Base-by-base conservation (phyloP, 2,797 vertebrate species). In the Tragelaphus eurycerus region DNA sequence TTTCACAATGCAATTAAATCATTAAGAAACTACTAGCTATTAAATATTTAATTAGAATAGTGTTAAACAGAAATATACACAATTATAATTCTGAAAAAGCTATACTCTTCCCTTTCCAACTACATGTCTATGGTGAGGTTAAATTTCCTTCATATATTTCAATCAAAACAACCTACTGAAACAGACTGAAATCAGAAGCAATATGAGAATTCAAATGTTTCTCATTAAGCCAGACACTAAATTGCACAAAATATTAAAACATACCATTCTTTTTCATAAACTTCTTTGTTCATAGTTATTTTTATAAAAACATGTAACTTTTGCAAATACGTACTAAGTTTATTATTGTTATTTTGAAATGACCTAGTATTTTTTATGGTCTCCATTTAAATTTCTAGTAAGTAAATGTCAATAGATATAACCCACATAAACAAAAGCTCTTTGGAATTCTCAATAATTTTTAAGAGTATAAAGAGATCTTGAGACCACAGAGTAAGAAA, bases 271-370 rank as follows among this genome's bases (percentile, higher is more conserved):
- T 55, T 38, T 50, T 71, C 85, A 52, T 87, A 96, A 81, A 79
- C 78, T 43, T 60, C 17, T 90, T 94, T 84, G 43, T 67, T n/a
- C 78, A 54, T 79, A 93, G 76, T n/a, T 43, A 82, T 78, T 91
- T 95, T 95, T 43, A 92, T 87, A 87, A 83, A 94, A 90, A 74
- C 46, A 93, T 78, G 12, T 90, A 85, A 79, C 21, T 85, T 82
- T 81, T 29, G 14, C 34, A 76, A 87, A 87, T 6, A 78, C 6
- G 23, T 23, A 95, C 14, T 29, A 90, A n/a, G 31, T 92, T 92
- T 93, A 60, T 13, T 71, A 81, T 23, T 64, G 50, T 84, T 57
- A 97, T 29, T 96, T 88, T 94, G n/a, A 95, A 87, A 90, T 81
- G 7, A 95, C 19, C 38, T 50, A 82, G 25, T 90, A 74, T 67